Conservation (phyloP, 37 sponge, comb jelly and placozoan species). For the Lycopodina hypogea region DNA sequence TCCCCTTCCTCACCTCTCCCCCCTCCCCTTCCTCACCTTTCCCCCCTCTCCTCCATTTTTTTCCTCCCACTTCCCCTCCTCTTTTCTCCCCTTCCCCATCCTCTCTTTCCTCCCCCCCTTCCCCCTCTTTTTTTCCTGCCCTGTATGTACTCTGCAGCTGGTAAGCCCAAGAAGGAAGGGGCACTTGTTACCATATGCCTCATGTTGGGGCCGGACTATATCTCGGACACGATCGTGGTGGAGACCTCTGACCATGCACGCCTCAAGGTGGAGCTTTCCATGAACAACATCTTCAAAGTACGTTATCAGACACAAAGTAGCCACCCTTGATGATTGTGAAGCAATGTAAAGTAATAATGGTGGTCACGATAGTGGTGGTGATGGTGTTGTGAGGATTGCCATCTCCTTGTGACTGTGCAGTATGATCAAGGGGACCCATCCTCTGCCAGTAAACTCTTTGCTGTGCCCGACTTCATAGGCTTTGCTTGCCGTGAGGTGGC, state of each 20-base stretch:
- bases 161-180: conserved; percentile 87
- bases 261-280: conserved; percentile 66
- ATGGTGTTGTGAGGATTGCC: background rate
- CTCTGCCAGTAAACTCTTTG: conserved; percentile 67
- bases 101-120: background rate
- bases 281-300: conserved; percentile 88
- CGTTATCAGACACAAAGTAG: background rate
- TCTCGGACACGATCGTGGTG: conserved; percentile 80
- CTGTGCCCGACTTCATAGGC: conserved; percentile 95
- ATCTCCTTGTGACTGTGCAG: too few relatives aligned
- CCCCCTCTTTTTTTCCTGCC: background rate
- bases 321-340: background rate
- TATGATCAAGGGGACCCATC: conserved; percentile 39
- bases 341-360: background rate
- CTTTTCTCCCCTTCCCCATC: background rate
- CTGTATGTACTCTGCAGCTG: conserved; percentile 42
- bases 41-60: too few relatives aligned
- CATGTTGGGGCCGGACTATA: conserved; percentile 91
- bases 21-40: too few relatives aligned
- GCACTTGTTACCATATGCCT: conserved; percentile 81
- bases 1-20: too few relatives aligned
- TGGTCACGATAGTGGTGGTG: background rate
- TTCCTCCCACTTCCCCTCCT: too few relatives aligned
- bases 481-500: conserved; percentile 89
- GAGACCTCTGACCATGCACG: conserved; percentile 96